Conservation (phyloP, 2,113 vertebrate species). For the Nematolebias whitei region DNA sequence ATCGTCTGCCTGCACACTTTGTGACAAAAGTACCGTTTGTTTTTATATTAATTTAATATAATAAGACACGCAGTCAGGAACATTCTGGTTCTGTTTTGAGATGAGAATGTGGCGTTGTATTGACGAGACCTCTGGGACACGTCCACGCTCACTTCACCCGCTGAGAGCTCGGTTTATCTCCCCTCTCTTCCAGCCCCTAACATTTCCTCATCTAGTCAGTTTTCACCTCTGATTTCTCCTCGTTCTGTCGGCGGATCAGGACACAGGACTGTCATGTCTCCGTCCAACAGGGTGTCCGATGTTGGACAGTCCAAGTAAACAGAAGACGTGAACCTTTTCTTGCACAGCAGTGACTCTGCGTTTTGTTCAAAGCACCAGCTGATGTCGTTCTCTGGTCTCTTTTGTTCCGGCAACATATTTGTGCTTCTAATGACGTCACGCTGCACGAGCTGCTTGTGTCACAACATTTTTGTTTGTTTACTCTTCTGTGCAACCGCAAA, state of each 20-base stretch:
- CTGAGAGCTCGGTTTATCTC: constrained; percentile 1
- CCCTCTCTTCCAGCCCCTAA: background rate
- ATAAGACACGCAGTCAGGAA: background rate
- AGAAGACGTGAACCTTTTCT: background rate
- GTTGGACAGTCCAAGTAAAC: background rate
- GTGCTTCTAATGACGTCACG: background rate
- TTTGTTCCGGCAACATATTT: too few species aligned
- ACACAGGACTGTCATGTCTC: background rate
- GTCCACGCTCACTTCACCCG: constrained; percentile 33
- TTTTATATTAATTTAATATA: too few species aligned
- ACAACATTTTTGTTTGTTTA: too few species aligned
- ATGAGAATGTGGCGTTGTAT: constrained; percentile 32
- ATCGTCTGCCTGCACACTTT: too few species aligned
- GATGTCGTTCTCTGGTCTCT: background rate
- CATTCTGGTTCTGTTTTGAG: background rate
- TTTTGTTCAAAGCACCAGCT: background rate
- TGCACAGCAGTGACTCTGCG: background rate
- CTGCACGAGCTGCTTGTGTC: too few species aligned
- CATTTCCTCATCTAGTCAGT: background rate
- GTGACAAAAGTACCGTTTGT: too few species aligned
- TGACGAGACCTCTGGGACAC: constrained; percentile 54
- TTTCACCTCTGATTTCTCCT: too few species aligned
- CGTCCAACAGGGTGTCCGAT: background rate
- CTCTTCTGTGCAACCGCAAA: too few species aligned
- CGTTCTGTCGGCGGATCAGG: background rate